phyloP scores from a whole-genome alignment of 2,797 vertebrate species.

The Morus bassanus region DNA sequence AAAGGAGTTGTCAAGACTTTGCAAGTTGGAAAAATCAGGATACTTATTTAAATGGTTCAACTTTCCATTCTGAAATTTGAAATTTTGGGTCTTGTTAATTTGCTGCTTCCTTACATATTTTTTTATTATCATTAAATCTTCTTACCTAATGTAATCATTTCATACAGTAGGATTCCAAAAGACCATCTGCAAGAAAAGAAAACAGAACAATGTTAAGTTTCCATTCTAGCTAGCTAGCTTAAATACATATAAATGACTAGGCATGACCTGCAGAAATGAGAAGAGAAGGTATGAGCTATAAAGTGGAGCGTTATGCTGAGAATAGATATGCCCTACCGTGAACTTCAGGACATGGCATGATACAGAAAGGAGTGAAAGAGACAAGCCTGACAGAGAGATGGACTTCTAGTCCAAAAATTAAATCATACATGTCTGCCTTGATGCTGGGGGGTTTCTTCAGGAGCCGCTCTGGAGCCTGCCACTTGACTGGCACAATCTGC shows the following conservation, averaged over 20 bases:
- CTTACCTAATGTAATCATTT: conserved; percentile 94
- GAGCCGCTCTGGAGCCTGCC: conserved; percentile 90
- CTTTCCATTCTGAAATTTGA: neutral
- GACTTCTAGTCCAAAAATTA: neutral
- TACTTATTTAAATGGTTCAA: neutral
- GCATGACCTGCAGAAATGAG: neutral
- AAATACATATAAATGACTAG: neutral
- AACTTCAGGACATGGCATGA: neutral
- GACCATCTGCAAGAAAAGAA: conserved; percentile 85
- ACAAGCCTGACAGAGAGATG: neutral
- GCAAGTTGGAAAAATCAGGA: neutral
- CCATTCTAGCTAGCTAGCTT: neutral
- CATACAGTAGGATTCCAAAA: conserved; percentile 91
- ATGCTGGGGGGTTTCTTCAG: conserved; percentile 73
- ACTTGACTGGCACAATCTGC: conserved; percentile 78
- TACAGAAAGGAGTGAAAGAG: neutral
- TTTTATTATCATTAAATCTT: neutral
- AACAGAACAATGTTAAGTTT: neutral
- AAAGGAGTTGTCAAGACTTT: neutral
- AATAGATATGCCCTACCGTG: neutral
- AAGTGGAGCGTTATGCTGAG: neutral
- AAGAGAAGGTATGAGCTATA: neutral
- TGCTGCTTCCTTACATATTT: neutral
- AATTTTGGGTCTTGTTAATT: neutral
- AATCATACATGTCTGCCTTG: conserved; percentile 86